Evolutionary conservation across 2,113 vertebrate species (phyloP).

Genomic region (Drymodes brunneopygia): DNA sequence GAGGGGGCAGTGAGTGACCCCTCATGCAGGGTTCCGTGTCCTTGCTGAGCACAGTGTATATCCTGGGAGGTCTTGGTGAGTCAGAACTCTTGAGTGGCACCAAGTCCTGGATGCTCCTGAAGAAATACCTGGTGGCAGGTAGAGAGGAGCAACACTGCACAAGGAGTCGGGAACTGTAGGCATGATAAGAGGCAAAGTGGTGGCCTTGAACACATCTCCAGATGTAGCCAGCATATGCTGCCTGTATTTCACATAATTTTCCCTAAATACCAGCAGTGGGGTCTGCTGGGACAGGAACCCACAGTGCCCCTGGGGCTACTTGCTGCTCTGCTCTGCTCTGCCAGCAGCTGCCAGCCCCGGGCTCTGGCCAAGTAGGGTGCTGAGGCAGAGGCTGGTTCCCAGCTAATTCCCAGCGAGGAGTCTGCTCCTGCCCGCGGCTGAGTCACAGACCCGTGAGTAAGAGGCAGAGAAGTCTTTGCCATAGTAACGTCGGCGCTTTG

Average conservation of each 20-base stretch:
- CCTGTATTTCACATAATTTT: neutral
- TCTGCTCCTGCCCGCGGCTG: conserved; percentile 28
- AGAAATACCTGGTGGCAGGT: neutral
- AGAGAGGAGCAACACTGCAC: neutral
- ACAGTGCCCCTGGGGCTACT: fast-evolving
- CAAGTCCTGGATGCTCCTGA: neutral
- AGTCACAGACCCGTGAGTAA: conserved; percentile 56
- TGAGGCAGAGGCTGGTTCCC: conserved; percentile 6
- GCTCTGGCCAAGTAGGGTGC: conserved; percentile 10
- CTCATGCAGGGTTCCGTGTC: fast-evolving
- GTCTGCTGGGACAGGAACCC: neutral
- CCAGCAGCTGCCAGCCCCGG: neutral
- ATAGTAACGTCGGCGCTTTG: conserved; percentile 64
- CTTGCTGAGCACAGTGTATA: fast-evolving
- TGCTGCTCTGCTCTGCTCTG: neutral
- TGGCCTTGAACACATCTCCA: neutral
- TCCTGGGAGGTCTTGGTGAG: fast-evolving
- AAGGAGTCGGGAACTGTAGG: neutral
- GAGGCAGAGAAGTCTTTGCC: conserved; percentile 66
- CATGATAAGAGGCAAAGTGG: fast-evolving
- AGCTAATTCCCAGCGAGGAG: conserved; percentile 3
- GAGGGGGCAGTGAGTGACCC: neutral
- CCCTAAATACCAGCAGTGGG: neutral
- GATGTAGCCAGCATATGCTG: neutral
- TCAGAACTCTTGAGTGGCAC: neutral